phyloP scores from a whole-genome alignment of 2,113 vertebrate genomes.

The Cacatua alba region DNA sequence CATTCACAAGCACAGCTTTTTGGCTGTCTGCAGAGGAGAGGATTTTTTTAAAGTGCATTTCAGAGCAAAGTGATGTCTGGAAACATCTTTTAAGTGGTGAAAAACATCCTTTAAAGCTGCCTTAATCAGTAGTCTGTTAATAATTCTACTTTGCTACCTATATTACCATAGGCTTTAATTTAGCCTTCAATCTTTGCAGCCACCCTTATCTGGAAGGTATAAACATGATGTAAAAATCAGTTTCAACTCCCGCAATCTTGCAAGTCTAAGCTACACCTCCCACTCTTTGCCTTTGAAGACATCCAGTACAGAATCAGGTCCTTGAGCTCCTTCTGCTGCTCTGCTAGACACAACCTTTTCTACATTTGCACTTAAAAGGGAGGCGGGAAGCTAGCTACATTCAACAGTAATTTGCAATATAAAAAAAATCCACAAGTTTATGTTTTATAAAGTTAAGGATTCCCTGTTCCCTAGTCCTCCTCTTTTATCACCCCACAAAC shows the following conservation, averaged over 20 bases:
- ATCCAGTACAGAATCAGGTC: neutral
- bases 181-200: neutral
- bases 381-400: neutral
- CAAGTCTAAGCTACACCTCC: neutral
- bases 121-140: slow-evolving; percentile 17
- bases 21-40: slow-evolving; percentile 46
- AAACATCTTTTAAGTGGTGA: slow-evolving; percentile 29
- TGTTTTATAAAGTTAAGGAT: neutral
- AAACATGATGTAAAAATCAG: slow-evolving; percentile 2
- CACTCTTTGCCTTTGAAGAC: slow-evolving; percentile 5
- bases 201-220: slow-evolving; percentile 11
- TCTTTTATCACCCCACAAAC: neutral
- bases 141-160: neutral
- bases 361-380: neutral
- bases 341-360: neutral
- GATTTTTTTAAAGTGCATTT: slow-evolving; percentile 7
- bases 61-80: slow-evolving; percentile 27
- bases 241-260: neutral
- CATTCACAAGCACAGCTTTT: slow-evolving; percentile 57
- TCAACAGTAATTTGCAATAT: neutral
- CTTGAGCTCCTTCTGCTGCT: neutral
- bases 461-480: neutral
- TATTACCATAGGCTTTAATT: slow-evolving; percentile 6
- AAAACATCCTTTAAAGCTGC: slow-evolving; percentile 19
- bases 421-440: neutral